A percentile compares a stretch with the other conserved stretches of the same genome.
Evolutionary conservation across 2,888 invertebrate species (phyloP).

Genomic region (Hoplodrina ambigua): DNA sequence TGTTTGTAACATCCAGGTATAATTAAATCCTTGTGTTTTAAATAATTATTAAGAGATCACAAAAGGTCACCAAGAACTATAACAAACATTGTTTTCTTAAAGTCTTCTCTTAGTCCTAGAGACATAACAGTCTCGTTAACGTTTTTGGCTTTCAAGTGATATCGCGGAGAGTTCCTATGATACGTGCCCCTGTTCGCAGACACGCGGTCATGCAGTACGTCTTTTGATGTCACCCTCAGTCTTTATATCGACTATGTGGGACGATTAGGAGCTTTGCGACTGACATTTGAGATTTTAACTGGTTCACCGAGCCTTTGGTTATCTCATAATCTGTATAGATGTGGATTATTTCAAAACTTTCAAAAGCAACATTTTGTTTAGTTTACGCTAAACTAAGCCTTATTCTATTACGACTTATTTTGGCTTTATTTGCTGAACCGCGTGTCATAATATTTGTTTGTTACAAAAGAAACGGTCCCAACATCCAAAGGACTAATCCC

Average conservation of each 20-base stretch:
- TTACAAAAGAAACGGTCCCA: slow-evolving; percentile 78
- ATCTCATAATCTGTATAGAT: slow-evolving; percentile 1
- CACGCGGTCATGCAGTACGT: slow-evolving; percentile 57
- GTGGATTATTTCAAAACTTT: slow-evolving; percentile 11
- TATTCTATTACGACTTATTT: slow-evolving; percentile 36
- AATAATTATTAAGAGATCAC: not conserved
- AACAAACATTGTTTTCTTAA: not conserved
- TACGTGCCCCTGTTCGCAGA: slow-evolving; percentile 47
- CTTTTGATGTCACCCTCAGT: slow-evolving; percentile 67
- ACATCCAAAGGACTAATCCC: slow-evolving; percentile 84
- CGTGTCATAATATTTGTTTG: slow-evolving; percentile 88
- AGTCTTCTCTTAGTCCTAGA: not conserved
- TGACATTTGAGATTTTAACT: slow-evolving; percentile 28
- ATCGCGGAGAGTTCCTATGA: slow-evolving; percentile 43
- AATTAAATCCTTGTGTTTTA: not conserved
- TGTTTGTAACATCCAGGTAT: not conserved
- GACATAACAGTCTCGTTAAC: not conserved
- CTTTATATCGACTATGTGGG: slow-evolving; percentile 56
- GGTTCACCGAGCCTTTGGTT: slow-evolving; percentile 2
- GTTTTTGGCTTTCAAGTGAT: slow-evolving; percentile 26
- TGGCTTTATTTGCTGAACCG: slow-evolving; percentile 77
- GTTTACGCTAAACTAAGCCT: slow-evolving; percentile 12
- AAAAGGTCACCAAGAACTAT: no score
- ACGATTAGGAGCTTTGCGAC: slow-evolving; percentile 49
- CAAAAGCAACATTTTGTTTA: not conserved